Evolutionary conservation across 2,113 vertebrate species (phyloP).

Genomic region (Scomber scombrus): DNA sequence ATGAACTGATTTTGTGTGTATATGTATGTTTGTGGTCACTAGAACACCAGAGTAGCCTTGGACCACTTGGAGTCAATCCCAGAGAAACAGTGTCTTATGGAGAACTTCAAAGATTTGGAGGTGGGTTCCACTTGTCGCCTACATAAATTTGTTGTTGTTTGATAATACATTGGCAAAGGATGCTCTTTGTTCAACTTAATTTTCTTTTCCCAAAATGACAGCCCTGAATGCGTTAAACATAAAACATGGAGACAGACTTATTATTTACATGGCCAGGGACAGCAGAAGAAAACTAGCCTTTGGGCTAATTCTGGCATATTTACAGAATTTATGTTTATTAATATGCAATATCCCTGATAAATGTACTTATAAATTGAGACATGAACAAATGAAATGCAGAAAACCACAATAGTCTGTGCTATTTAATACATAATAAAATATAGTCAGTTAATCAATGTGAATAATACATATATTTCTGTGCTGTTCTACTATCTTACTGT

Average conservation of each 20-base stretch:
- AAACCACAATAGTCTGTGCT: not conserved
- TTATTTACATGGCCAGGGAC: not conserved
- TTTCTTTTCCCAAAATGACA: not conserved
- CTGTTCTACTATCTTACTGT: not conserved
- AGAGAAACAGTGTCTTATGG: slow-evolving; percentile 90
- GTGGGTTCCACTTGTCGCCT: slow-evolving; percentile 72
- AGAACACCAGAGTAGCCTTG: slow-evolving; percentile 91
- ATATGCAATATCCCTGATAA: too few relatives aligned
- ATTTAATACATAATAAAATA: too few relatives aligned
- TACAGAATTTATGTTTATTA: too few relatives aligned
- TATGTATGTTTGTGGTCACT: not conserved
- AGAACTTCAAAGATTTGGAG: slow-evolving; percentile 88
- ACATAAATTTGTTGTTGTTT: not conserved
- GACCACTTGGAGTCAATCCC: slow-evolving; percentile 93
- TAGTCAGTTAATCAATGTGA: not conserved
- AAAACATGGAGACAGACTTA: not conserved
- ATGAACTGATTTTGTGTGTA: not conserved
- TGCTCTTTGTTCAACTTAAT: not conserved
- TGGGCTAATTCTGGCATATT: too few relatives aligned
- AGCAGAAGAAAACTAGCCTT: too few relatives aligned
- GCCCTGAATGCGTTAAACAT: not conserved
- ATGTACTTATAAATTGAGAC: not conserved
- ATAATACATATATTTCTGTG: not conserved
- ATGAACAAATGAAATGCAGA: not conserved
- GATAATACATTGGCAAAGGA: not conserved